These are phyloP conservation scores for Autographa pulchrina DNA, from an alignment of 2,888 invertebrate species.

Conservation along the genomic window DNA sequence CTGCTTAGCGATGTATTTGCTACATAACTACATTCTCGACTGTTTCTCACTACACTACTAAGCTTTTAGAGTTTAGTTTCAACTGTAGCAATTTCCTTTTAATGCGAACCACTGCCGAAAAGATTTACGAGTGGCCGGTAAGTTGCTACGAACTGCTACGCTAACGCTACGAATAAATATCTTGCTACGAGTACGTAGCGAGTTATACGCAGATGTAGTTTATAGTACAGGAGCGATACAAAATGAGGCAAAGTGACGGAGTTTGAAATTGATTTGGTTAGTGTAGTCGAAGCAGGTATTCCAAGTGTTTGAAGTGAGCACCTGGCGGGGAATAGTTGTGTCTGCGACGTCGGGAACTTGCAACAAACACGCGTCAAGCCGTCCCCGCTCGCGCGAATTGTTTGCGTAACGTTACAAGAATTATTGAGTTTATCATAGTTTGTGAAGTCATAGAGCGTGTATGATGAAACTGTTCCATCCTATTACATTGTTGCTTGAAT, in stretches of 20 bases:
- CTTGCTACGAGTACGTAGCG: constrained; percentile 35
- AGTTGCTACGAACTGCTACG: constrained; percentile 60
- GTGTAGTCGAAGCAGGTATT: constrained; percentile 57
- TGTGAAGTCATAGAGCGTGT: constrained; percentile 31
- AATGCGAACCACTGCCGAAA: constrained; percentile 42
- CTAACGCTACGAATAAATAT: constrained; percentile 56
- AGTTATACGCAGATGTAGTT: neutral
- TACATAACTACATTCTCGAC: constrained; percentile 17
- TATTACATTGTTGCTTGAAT: constrained; percentile 41
- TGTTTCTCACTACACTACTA: constrained; percentile 23
- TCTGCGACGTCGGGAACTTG: constrained; percentile 54
- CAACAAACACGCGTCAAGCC: constrained; percentile 52
- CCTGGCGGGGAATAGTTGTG: constrained; percentile 58
- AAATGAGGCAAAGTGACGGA: constrained; percentile 50
- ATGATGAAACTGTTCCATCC: constrained; percentile 28
- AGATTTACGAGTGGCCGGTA: constrained; percentile 54
- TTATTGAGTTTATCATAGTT: constrained; percentile 57
- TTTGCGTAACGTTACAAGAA: constrained; percentile 55
- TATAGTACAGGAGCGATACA: neutral
- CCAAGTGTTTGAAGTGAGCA: constrained; percentile 56
- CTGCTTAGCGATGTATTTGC: constrained; percentile 9
- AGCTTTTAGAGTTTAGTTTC: constrained; percentile 49
- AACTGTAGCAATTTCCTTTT: constrained; percentile 51
- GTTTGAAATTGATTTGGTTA: constrained; percentile 59
- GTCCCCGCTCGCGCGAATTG: constrained; percentile 50